Base-by-base conservation (phyloP, 2,797 vertebrate genomes). In the Coregonus ussuriensis region DNA sequence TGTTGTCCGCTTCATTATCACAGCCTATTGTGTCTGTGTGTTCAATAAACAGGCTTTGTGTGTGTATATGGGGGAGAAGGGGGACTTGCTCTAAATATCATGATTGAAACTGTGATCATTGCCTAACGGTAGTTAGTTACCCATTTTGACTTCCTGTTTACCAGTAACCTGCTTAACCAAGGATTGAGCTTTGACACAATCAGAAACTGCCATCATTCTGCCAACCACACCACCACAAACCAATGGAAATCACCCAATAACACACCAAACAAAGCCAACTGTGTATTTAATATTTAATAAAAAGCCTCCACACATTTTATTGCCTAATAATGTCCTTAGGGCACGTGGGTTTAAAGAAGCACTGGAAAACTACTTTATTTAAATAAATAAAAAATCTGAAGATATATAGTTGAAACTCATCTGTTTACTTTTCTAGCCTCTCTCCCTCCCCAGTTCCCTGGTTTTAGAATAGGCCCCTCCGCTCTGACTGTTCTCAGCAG, bases 401-500 rank as follows among this genome's bases (percentile, higher is more conserved):
- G 1, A 47, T 11, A 47, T 47, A 47, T 47, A 11, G 9, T 47
- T 11, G 41, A 41, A 41, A 41, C 41, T 80, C 4, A 65, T 72
- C 83, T 77, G 81, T 84, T 79, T 84, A 70, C 66, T 84, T 78
- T 84, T 84, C 77, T 54, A 14, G 59, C 81, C 37, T 66, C 51
- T 41, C 65, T 65, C 3, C 71, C 67, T 14, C 0, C 62, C 35
- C n/a, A 4, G 52, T 83, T 79, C 53, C 85, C 88, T 89, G 2
- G 91, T 91, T 90, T 86, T 85, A 92, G 90, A 89, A 91, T 86
- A 91, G 87, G 82, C 81, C 79, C 29, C 0, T 76, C 76, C 73
- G 77, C 87, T 85, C 87, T 77, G 85, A 89, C 85, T 77, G 72
- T 79, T 76, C 84, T 83, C 90, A 91, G 88, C 90, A 88, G 90